Base-by-base conservation (phyloP, 2,113 vertebrate species). In the Gobio gobio region DNA sequence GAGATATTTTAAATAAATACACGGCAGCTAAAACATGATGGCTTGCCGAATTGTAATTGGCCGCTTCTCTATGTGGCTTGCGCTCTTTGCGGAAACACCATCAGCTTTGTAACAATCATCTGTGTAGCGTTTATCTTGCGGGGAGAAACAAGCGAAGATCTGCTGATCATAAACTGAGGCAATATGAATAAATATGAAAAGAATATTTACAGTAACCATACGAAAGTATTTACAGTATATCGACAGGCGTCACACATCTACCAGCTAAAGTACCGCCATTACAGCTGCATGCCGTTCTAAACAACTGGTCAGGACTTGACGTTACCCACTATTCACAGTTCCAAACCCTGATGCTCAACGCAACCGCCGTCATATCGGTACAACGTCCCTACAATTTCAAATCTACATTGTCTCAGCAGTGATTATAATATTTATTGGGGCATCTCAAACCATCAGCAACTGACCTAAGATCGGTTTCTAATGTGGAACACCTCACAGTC, bases 131-230 rank as follows among this genome's bases (percentile, higher is more conserved):
- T 56, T 18, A 14, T 78, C 8, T 61, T 61, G 22, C 33, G 54
- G 76, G 54, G 68, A n/a, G 36, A 49, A 74, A 20, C 14, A 10
- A 63, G 59, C 58, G 26, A 79, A 81, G 70, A 10, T 12, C 45
- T 40, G 77, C 66, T 13, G 14, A 47, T 43, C 24, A 12, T 49
- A 47, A 74, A 22, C 14, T 16, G 64, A 64, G 83, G 64, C 78
- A 92, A 79, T 89, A 90, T 86, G 85, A 94, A 94, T 94, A 94
- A 94, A 93, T 93, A 94, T 85, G 84, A 33, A 86, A 85, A 89
- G 87, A 85, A 86, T 91, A 92, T 93, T 90, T 90, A 94, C 85
- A 92, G 88, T 36, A 87, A 86, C 81, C 73, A 91, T 83, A 87
- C 33, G 82, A 54, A 83, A 66, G 85, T 93, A 94, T 94, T 90